Conservation (phyloP, 2,888 invertebrate species). For the Xestia sexstrigata region DNA sequence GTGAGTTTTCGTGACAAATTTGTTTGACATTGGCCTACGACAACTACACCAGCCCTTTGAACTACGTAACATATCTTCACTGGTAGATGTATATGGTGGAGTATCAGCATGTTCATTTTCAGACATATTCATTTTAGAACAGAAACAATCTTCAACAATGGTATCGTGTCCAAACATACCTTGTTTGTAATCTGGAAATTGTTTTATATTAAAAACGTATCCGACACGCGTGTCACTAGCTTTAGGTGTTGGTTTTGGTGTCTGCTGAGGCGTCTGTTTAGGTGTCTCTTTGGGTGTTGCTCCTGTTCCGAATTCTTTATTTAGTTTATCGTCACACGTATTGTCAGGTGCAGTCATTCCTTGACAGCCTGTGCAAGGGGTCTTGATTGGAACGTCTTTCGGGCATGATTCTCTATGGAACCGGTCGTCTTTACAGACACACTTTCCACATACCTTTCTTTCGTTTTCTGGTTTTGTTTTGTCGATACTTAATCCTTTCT, state of each 20-base stretch:
- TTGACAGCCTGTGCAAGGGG: constrained; percentile 78
- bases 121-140: constrained; percentile 57
- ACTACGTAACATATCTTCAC: constrained; percentile 36
- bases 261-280: background rate
- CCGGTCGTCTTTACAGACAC: constrained; percentile 84
- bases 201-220: constrained; percentile 76
- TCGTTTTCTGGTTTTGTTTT: constrained; percentile 67
- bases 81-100: constrained; percentile 33
- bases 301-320: constrained; percentile 76
- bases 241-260: constrained; percentile 42
- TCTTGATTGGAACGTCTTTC: constrained; percentile 58
- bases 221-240: constrained; percentile 74
- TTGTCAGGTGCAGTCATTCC: constrained; percentile 75
- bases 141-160: constrained; percentile 72
- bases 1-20: constrained; percentile 52
- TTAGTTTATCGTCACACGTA: constrained; percentile 80
- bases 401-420: constrained; percentile 84
- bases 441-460: constrained; percentile 83
- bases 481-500: constrained; percentile 71
- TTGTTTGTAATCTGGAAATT: constrained; percentile 74
- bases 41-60: constrained; percentile 68
- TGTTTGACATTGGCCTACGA: constrained; percentile 56
- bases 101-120: constrained; percentile 24
- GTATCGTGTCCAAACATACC: constrained; percentile 75
- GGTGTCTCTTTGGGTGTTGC: constrained; percentile 24